Base-by-base conservation (phyloP, 1,140 invertebrate species). In the Nixonia krombeini region DNA sequence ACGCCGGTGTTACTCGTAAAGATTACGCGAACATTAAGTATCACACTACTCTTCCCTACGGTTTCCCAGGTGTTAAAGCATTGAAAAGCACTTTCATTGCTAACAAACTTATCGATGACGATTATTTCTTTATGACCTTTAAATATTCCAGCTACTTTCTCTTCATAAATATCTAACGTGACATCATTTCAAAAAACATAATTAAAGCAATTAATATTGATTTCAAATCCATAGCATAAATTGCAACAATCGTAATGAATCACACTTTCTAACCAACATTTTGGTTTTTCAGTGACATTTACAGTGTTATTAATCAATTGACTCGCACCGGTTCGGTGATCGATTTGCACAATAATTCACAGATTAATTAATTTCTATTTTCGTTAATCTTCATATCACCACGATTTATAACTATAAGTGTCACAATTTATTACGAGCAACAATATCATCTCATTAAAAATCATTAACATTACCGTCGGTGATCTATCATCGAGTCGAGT, bases 21-120 rank as follows among this genome's bases (percentile, higher is more conserved):
- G 58, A 74, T 74, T 69, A 59, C 57, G 56, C 38, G 58, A 52
- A 47, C 38, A 57, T 61, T 58, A 70, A 63, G n/a, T 35, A 15
- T n/a, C 23, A 16, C 15, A 13, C 8, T 9, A 5, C 31, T 58
- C 33, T 16, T 62, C 56, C 46, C 17, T 28, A 26, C 29, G 12
- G 21, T 61, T 49, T 49, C 45, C 35, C 45, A 67, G 31, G 45
- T 61, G 51, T 15, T 12, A 37, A 37, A 26, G 25, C 4, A 37
- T n/a, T n/a, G n/a, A n/a, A n/a, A n/a, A n/a, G n/a, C n/a, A n/a
- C n/a, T n/a, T n/a, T n/a, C n/a, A n/a, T n/a, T n/a, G n/a, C n/a
- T n/a, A n/a, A n/a, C n/a, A n/a, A n/a, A n/a, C n/a, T n/a, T n/a
- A n/a, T n/a, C n/a, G n/a, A n/a, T n/a, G n/a, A n/a, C n/a, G n/a